Evolutionary conservation across 1,140 invertebrate genomes (phyloP).

Genomic region (Cheumatopsyche charites): DNA sequence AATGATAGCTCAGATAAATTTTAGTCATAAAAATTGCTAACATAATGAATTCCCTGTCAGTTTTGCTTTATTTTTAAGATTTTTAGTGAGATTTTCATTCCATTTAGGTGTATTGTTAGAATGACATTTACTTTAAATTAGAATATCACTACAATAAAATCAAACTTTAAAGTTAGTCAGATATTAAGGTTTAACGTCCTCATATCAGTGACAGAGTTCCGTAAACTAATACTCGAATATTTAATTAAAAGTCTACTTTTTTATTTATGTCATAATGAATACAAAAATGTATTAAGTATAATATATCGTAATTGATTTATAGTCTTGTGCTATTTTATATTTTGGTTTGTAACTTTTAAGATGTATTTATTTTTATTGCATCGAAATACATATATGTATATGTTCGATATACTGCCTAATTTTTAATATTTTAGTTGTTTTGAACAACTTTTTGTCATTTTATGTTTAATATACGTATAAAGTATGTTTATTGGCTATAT

Average conservation of each 20-base stretch:
- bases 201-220: too few species aligned
- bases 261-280: too few species aligned
- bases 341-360: too few species aligned
- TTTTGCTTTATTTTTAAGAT: slow-evolving; percentile 27
- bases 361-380: too few species aligned
- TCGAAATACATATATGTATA: neutral
- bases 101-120: slow-evolving; percentile 35
- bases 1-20: slow-evolving; percentile 8
- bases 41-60: neutral
- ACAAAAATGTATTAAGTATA: too few species aligned
- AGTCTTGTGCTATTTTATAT: too few species aligned
- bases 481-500: neutral
- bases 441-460: neutral
- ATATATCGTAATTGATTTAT: too few species aligned
- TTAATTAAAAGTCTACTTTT: too few species aligned
- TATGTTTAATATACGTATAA: neutral
- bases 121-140: neutral
- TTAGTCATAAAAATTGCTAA: neutral
- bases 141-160: too few species aligned
- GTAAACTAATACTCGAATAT: too few species aligned
- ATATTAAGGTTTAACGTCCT: too few species aligned
- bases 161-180: too few species aligned
- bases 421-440: slow-evolving; percentile 10
- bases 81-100: slow-evolving; percentile 45
- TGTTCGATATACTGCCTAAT: neutral